Conservation (phyloP, 2,113 vertebrate species). For the Tyto alba region DNA sequence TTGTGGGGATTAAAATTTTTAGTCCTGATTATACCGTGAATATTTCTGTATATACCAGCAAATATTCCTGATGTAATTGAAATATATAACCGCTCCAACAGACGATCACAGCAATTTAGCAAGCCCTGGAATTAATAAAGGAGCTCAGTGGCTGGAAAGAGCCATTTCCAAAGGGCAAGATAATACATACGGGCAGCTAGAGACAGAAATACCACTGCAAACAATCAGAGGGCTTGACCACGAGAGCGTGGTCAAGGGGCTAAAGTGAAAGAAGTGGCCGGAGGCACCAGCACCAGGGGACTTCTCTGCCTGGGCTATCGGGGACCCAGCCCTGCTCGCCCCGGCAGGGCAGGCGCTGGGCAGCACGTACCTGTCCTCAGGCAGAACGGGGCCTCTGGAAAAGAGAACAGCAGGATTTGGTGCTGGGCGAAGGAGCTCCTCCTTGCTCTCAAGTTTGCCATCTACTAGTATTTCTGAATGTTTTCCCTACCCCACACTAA, state of each 20-base stretch:
- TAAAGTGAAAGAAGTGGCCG: background rate
- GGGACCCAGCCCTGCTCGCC: background rate
- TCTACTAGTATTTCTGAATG: background rate
- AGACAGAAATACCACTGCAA: background rate
- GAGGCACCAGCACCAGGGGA: background rate
- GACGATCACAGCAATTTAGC: background rate
- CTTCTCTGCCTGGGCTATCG: background rate
- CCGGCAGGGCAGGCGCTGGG: background rate
- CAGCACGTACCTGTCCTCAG: background rate
- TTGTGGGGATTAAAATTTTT: background rate
- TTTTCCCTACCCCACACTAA: background rate
- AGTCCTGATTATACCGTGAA: background rate
- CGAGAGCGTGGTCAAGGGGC: background rate
- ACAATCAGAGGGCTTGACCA: background rate
- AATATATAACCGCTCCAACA: background rate
- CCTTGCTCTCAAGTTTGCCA: background rate
- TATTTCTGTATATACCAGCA: conserved; percentile 5
- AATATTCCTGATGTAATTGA: conserved; percentile 22
- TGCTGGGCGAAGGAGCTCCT: background rate
- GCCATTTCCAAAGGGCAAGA: background rate
- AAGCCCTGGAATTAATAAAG: background rate
- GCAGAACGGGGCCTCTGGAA: background rate
- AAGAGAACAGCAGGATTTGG: background rate
- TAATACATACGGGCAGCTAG: background rate
- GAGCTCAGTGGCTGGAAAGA: background rate